phyloP scores from a whole-genome alignment of 2,888 invertebrate genomes.

The Agonopterix subpropinquella region DNA sequence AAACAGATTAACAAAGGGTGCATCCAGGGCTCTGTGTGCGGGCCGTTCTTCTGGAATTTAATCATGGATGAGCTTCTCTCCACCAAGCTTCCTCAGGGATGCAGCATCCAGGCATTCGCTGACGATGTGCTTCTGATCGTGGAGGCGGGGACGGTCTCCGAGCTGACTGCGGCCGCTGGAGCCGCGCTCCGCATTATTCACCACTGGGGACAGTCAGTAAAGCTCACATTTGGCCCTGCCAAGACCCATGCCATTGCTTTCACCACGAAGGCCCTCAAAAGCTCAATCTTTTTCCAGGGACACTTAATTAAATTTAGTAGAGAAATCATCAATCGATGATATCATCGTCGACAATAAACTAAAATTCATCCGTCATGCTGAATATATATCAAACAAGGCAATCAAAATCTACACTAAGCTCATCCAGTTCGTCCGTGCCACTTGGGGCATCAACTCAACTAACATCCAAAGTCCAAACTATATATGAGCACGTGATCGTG shows the following conservation, averaged over 20 bases:
- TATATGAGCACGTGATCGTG: conserved; percentile 13
- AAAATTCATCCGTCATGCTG: conserved; percentile 2
- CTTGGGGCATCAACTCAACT: conserved; percentile 7
- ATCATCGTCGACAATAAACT: conserved; percentile 4
- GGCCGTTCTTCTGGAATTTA: conserved; percentile 3
- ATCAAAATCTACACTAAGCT: conserved; percentile 5
- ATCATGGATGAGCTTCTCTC: conserved; percentile 18
- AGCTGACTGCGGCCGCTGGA: conserved; percentile 1
- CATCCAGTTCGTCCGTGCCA: neutral
- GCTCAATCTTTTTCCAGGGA: neutral
- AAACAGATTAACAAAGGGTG: conserved; percentile 17
- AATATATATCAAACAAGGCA: conserved; percentile 1
- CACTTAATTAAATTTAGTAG: conserved; percentile 2
- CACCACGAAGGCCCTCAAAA: neutral
- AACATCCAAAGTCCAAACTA: conserved; percentile 6
- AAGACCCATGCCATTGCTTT: conserved; percentile 6
- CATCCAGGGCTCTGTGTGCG: conserved; percentile 17
- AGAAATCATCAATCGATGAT: no score
- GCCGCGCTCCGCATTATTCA: neutral
- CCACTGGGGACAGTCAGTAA: conserved; percentile 6
- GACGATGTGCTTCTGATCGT: neutral
- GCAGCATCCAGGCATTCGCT: conserved; percentile 11
- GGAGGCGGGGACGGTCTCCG: neutral
- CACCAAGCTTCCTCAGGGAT: conserved; percentile 2
- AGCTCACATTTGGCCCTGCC: conserved; percentile 7